Base-by-base conservation (phyloP, 2,888 invertebrate species). In the Vandiemenella viatica region DNA sequence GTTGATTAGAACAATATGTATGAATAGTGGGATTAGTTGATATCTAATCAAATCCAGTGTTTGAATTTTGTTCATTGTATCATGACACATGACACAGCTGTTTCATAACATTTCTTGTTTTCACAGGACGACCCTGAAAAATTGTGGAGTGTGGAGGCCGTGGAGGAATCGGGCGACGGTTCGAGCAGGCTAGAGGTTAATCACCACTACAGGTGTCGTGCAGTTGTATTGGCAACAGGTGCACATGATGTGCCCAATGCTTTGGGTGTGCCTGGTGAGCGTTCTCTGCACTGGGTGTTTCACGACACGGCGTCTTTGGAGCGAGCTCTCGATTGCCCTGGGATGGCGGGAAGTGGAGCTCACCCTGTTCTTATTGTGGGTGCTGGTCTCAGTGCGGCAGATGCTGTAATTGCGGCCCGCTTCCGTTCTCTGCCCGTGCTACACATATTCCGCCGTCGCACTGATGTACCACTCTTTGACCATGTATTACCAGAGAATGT, bases 371-470 rank as follows among this genome's bases (percentile, higher is more conserved):
- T 92, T 53, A 75, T 93, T 17, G 79, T 93, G 46, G 93, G 95
- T 1, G 88, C 89, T 1, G 95, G 95, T 2, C 73, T 93, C 50
- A 84, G 83, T 59, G 91, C 92, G 1, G 92, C 92, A 0, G 93
- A 95, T 67, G 90, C 87, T 15, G 80, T 92, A 53, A 74, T 87
- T 57, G 77, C 81, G 26, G 75, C 82, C 6, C 72, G 74, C 44
- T 75, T 73, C 37, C 71, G 76, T 13, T 75, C 76, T 26, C 71
- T 84, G 50, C 77, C 75, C 13, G 83, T 83, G 2, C 61, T 79
- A 1, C 92, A 93, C 68, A 75, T 80, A 41, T 90, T 91, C 68
- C 70, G 86, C 45, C 71, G 75, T 53, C 64, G 73, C 16, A 74
- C 77, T 18, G n/a, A n/a, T n/a, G n/a, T n/a, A n/a, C 72, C 80